Evolutionary conservation across 2,888 invertebrate species (phyloP).

Genomic region (Aporophyla nigra): DNA sequence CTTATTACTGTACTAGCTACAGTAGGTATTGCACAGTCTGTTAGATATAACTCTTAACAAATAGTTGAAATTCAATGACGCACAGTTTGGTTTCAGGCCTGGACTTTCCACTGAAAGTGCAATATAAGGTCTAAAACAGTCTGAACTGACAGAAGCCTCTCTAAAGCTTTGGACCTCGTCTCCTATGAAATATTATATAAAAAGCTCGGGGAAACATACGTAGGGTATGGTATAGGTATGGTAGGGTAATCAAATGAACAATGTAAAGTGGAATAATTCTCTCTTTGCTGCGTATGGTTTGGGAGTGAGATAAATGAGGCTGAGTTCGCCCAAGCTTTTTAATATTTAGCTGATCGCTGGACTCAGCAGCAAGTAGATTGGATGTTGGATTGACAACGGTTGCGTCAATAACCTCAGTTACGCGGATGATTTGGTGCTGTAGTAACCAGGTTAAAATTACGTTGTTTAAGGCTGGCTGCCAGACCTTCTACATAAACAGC

Average conservation of each 20-base stretch:
- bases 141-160: conserved; percentile 19
- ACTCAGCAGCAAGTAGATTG: background rate
- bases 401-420: background rate
- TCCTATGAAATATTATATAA: too few relatives aligned
- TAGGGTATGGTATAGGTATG: too few relatives aligned
- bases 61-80: too few relatives aligned
- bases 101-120: too few relatives aligned
- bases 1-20: too few relatives aligned
- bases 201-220: too few relatives aligned
- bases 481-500: background rate
- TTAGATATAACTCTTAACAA: too few relatives aligned
- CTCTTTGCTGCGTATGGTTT: background rate
- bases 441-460: background rate
- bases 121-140: conserved; percentile 31
- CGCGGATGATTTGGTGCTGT: background rate
- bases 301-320: background rate
- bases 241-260: background rate
- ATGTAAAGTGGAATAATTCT: background rate
- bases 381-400: background rate
- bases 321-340: background rate
- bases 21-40: too few relatives aligned
- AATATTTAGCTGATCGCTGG: background rate
- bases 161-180: background rate
- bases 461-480: background rate
- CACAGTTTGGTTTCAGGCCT: too few relatives aligned